phyloP scores from a whole-genome alignment of 2,797 vertebrate genomes.

The Decapterus maruadsi region DNA sequence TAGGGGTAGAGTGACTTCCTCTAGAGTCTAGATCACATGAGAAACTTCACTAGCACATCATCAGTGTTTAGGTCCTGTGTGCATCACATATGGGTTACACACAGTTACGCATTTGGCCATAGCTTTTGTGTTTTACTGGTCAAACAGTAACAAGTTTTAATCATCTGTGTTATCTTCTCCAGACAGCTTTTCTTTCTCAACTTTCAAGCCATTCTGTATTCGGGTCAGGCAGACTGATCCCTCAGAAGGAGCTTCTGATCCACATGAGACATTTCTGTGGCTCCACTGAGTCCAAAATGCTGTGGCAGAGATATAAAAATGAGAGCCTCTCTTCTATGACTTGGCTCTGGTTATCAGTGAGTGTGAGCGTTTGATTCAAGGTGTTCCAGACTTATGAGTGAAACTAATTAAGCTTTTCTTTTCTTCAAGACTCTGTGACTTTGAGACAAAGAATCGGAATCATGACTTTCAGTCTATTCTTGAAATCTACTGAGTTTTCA shows the following conservation, averaged over 20 bases:
- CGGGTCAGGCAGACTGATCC: background rate
- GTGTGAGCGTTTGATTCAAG: background rate
- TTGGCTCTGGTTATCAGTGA: background rate
- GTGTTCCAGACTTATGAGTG: constrained; percentile 5
- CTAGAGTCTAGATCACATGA: too few relatives aligned
- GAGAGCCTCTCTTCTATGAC: background rate
- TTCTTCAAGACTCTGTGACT: background rate
- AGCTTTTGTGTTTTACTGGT: background rate
- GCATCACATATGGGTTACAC: background rate
- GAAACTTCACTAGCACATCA: too few relatives aligned
- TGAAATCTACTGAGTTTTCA: background rate
- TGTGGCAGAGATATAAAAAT: background rate
- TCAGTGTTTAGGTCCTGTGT: too few relatives aligned
- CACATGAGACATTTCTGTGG: background rate
- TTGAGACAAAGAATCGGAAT: background rate
- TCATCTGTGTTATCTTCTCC: background rate
- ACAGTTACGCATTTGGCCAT: background rate
- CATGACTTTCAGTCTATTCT: constrained; percentile 3
- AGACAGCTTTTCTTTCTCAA: background rate
- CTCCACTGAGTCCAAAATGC: background rate
- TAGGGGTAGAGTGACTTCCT: too few relatives aligned
- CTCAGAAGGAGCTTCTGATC: constrained; percentile 6
- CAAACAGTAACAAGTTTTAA: background rate
- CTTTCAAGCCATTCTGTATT: background rate
- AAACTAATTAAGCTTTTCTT: background rate